Evolutionary conservation across 2,797 vertebrate species (phyloP), one percentile per base, ranked within the genome.

Genomic region (Heterohyrax brucei): DNA sequence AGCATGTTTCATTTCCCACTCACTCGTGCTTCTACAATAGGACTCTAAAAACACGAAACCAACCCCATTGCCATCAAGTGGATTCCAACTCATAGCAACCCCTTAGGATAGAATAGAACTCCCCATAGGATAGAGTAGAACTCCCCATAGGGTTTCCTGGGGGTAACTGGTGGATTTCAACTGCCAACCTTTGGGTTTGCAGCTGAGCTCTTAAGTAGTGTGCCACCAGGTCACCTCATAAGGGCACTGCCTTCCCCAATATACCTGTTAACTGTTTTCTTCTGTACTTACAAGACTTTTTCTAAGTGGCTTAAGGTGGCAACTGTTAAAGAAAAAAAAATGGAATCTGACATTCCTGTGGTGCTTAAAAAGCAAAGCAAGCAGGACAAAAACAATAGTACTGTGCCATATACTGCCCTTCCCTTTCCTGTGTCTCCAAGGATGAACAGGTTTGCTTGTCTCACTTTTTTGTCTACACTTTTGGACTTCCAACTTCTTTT

Each of bases 331-430:
- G n/a, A 91, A 26, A 61, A 2, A 87, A 44, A 75, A 24, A 30
- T 56, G 21, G 30, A 14, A 62, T 53, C 64, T 85, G 53, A 83
- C 1, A 61, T 12, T 1, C 53, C 62, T 8, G 7, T 19, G 4
- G 44, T 94, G 6, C 66, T 79, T 86, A 78, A 85, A 92, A 95
- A 94, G 14, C 73, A 88, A 76, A 92, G 62, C 6, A 68, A 68
- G 1, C 4, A 6, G 39, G 10, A 22, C 7, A 61, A 24, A 61
- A 79, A 64, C 22, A 56, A 8, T 73, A 33, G 18, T 73, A 22
- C 33, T 16, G 13, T n/a, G 59, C 5, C 18, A 59, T 61, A 3
- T 5, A 16, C 33, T 73, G 5, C 66, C 26, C 39, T 93, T 85
- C 50, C 89, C 46, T 72, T 78, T 77, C 44, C 22, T 87, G 59